Evolutionary conservation across 2,797 vertebrate genomes (phyloP).

Genomic region (Sarcophilus harrisii): DNA sequence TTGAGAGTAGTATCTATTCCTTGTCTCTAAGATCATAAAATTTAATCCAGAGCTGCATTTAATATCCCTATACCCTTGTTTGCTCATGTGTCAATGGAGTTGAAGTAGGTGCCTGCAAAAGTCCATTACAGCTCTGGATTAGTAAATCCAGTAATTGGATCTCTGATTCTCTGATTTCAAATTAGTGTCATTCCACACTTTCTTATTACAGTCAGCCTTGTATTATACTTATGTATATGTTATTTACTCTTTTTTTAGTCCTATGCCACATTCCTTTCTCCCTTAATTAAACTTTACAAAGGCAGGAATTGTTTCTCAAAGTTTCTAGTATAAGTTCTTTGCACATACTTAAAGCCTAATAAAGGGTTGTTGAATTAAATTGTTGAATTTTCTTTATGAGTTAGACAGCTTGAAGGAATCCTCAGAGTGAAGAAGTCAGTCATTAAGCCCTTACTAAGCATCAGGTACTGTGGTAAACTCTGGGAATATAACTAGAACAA

Average conservation of each 20-base stretch:
- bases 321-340: too few species aligned
- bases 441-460: background rate
- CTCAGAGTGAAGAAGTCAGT: background rate
- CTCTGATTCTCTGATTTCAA: background rate
- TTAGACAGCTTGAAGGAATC: conserved; percentile 57
- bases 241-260: background rate
- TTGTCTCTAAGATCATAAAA: background rate
- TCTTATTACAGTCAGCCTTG: background rate
- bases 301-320: background rate
- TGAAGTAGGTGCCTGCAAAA: too few species aligned
- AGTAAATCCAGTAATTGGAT: background rate
- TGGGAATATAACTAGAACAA: background rate
- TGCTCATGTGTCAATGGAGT: too few species aligned
- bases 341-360: too few species aligned
- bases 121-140: too few species aligned
- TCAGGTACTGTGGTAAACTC: background rate
- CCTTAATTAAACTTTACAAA: background rate
- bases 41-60: background rate
- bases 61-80: too few species aligned
- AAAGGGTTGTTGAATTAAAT: too few species aligned
- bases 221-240: background rate
- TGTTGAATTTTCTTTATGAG: too few species aligned
- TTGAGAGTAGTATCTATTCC: background rate
- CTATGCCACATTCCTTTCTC: background rate
- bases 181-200: background rate